Conservation (phyloP, 2,113 vertebrate genomes). For the Notothenia coriiceps region DNA sequence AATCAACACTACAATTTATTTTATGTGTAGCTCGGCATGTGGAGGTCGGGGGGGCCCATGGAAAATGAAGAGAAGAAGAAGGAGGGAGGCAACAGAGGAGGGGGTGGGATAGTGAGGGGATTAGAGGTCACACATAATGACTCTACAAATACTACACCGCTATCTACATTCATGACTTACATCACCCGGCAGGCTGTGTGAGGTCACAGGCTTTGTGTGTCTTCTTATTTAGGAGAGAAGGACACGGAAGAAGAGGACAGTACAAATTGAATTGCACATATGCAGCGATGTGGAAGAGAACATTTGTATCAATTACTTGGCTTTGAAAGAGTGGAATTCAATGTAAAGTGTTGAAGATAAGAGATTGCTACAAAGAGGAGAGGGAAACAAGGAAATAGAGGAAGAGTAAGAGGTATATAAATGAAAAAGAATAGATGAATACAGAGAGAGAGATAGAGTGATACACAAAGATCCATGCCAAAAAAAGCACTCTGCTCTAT, state of each 20-base stretch:
- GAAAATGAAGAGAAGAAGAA: background rate
- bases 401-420: conserved; percentile 49
- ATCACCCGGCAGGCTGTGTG: conserved; percentile 46
- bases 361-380: background rate
- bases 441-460: conserved; percentile 13
- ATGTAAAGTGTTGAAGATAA: conserved; percentile 6
- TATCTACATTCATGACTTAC: conserved; percentile 53
- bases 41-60: background rate
- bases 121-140: conserved; percentile 61
- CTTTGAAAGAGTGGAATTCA: conserved; percentile 28
- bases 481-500: conserved; percentile 67
- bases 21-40: background rate
- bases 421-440: conserved; percentile 55
- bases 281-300: conserved; percentile 9
- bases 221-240: conserved; percentile 8
- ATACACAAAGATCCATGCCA: conserved; percentile 45
- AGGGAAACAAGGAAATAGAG: conserved; percentile 33
- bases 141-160: conserved; percentile 44
- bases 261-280: background rate
- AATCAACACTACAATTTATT: background rate
- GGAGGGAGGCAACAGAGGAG: background rate
- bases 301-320: conserved; percentile 13
- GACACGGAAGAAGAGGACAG: background rate
- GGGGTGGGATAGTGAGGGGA: conserved; percentile 48
- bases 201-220: conserved; percentile 44